Percentiles rank a stretch among this genome's conserved stretches.
Conservation (phyloP, 2,797 vertebrate genomes). For the Sus cebifrons region DNA sequence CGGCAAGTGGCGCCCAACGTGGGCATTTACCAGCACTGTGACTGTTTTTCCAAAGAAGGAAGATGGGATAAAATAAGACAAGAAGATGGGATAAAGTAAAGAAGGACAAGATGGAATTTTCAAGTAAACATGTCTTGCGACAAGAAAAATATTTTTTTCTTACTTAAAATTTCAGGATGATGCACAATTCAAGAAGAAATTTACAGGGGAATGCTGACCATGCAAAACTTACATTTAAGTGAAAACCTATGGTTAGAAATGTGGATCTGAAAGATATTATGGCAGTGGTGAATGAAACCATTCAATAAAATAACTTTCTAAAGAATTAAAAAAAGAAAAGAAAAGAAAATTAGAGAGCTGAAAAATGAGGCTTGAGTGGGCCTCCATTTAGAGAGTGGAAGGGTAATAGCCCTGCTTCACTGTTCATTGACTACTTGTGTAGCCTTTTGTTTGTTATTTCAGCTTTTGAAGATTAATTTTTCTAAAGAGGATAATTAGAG, state of each 20-base stretch:
- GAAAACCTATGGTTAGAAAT: not conserved
- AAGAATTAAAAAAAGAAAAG: not conserved
- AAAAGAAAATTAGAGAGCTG: not conserved
- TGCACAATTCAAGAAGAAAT: not conserved
- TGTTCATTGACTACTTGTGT: not conserved
- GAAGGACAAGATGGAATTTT: no score
- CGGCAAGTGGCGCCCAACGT: no score
- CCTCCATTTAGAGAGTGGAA: not conserved
- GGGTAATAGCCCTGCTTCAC: not conserved
- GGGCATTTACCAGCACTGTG: no score
- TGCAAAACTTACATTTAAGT: not conserved
- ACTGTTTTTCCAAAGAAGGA: no score
- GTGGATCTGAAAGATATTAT: not conserved
- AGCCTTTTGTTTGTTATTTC: not conserved
- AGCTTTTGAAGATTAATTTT: slow-evolving; percentile 1
- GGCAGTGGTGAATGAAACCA: not conserved
- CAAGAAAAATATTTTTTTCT: not conserved
- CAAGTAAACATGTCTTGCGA: no score
- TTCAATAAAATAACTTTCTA: not conserved
- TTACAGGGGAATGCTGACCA: not conserved
- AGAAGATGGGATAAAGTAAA: no score
- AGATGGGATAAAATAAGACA: no score
- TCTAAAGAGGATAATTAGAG: not conserved
- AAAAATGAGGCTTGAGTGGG: not conserved
- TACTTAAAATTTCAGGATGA: slow-evolving; percentile 28